phyloP scores from a whole-genome alignment of 2,888 invertebrate species.

The Thecocarcelia acutangulata region DNA sequence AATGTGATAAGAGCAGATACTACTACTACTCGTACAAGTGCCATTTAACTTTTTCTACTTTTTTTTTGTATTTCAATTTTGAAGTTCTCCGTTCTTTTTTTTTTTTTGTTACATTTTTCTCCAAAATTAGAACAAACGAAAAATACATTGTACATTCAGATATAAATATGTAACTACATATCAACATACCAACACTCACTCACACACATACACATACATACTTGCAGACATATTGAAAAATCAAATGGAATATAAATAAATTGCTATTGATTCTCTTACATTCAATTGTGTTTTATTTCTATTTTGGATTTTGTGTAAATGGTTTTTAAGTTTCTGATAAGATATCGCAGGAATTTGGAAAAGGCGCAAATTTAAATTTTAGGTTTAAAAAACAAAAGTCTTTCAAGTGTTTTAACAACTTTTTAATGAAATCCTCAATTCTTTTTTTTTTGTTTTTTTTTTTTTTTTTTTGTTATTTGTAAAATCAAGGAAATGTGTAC shows the following conservation, averaged over 20 bases:
- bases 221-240: neutral
- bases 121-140: slow-evolving; percentile 16
- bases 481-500: too few species aligned
- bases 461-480: too few species aligned
- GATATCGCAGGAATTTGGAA: neutral
- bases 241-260: slow-evolving; percentile 24
- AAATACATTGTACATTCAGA: neutral
- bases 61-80: slow-evolving; percentile 12
- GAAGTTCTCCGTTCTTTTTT: neutral
- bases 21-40: neutral
- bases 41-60: neutral
- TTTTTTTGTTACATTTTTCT: slow-evolving; percentile 22
- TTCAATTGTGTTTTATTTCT: slow-evolving; percentile 29
- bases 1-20: slow-evolving; percentile 41
- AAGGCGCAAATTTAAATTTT: neutral
- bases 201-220: too few species aligned
- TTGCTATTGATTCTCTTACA: slow-evolving; percentile 36
- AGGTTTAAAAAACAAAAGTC: neutral
- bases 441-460: too few species aligned
- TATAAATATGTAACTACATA: too few species aligned
- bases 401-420: slow-evolving; percentile 4
- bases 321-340: neutral
- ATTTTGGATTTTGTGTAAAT: neutral
- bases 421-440: slow-evolving; percentile 10
- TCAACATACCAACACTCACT: too few species aligned